phyloP scores from a whole-genome alignment of 2,113 vertebrate genomes.

The Sylvietta virens region DNA sequence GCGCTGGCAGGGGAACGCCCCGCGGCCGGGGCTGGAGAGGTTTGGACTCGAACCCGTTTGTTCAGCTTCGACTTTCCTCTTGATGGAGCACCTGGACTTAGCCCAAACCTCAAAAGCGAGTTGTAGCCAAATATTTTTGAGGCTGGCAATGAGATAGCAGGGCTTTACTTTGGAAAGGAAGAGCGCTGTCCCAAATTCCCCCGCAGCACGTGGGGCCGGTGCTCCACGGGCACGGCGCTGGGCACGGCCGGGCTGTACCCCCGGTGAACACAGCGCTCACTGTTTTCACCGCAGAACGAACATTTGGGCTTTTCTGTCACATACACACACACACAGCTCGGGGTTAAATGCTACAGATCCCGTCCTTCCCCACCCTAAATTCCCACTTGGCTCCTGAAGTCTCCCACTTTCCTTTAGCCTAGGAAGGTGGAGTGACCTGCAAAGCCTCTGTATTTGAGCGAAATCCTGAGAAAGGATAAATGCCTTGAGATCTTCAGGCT shows the following conservation, averaged over 20 bases:
- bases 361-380: neutral
- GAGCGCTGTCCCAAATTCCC: slow-evolving; percentile 18
- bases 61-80: slow-evolving; percentile 63
- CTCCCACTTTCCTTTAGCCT: neutral
- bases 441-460: neutral
- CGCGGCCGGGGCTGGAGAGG: neutral
- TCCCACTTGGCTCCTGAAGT: neutral
- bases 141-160: slow-evolving; percentile 61
- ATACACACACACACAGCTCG: fast-evolving
- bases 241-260: neutral
- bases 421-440: neutral
- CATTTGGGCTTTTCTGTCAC: fast-evolving
- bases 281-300: neutral
- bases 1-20: neutral
- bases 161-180: neutral
- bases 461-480: neutral
- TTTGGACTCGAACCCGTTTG: slow-evolving; percentile 65
- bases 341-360: neutral
- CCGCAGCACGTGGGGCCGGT: neutral
- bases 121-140: slow-evolving; percentile 63
- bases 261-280: fast-evolving
- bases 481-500: neutral
- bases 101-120: slow-evolving; percentile 65
- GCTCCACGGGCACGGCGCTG: neutral
- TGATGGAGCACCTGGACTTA: slow-evolving; percentile 50